phyloP scores from a whole-genome alignment of 92 coral and sea anemone genomes.

The Palythoa heliodiscus region DNA sequence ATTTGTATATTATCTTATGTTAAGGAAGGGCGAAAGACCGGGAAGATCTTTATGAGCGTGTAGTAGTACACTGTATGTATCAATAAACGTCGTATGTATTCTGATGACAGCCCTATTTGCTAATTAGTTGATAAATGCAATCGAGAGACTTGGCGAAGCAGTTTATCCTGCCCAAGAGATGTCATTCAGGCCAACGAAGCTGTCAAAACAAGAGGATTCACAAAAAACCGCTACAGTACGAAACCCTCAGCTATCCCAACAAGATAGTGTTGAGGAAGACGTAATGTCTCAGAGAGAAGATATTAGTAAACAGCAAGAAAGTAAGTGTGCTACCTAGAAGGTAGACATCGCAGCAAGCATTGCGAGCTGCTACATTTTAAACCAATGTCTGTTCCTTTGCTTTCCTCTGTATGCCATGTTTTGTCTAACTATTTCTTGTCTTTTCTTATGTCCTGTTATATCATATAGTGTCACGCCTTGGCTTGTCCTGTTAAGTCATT shows the following conservation, averaged over 20 bases:
- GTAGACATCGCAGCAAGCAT: not conserved
- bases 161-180: slow-evolving; percentile 17
- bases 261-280: not conserved
- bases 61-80: not conserved
- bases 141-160: slow-evolving; percentile 39
- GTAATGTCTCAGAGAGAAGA: not conserved
- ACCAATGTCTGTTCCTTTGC: too few species aligned
- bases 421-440: too few species aligned
- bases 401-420: too few species aligned
- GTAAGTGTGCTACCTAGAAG: not conserved
- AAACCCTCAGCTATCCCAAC: not conserved
- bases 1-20: too few species aligned
- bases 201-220: not conserved
- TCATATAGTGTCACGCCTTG: too few species aligned
- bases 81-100: not conserved
- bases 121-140: slow-evolving; percentile 33
- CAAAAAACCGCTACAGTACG: not conserved
- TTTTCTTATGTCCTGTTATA: too few species aligned
- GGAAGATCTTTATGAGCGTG: not conserved
- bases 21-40: too few species aligned
- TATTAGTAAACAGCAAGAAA: not conserved
- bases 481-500: too few species aligned
- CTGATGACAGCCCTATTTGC: not conserved
- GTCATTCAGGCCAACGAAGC: not conserved
- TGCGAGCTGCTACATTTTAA: not conserved